Evolutionary conservation across 2,888 invertebrate genomes (phyloP), one percentile per base, ranked within the genome.

Genomic region (Aspidiotus rigidus): DNA sequence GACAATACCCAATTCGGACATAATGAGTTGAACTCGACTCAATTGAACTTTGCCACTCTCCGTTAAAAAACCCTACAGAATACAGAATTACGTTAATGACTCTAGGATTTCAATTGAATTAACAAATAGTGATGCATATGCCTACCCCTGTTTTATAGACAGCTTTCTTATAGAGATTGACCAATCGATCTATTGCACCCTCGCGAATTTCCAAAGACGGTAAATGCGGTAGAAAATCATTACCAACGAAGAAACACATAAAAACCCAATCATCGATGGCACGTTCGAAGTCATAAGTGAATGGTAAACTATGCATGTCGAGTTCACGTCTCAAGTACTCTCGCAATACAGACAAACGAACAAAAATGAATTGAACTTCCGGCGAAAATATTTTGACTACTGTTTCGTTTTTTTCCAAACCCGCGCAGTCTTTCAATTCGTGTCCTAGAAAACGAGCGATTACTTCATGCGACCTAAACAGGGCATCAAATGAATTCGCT

Each of bases 171-270:
- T 99, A 99, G 71, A 99, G 80, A 74, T 83, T 86, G 7, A 99
- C 88, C 16, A 99, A 83, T 67, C 96, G 82, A 79, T 99, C 98
- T 62, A 99, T 96, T 0, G 99, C 97, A 0, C 90, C 91, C 81
- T 98, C 97, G 62, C 96, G 72, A 76, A 99, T 99, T 83, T 99
- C 98, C 74, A 99, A 80, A 64, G 96, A 96, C 7, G 99, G 99
- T 73, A 99, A 82, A 82, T 99, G 99, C 0, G 99, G 99, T 75
- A 99, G 79, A 78, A 99, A 99, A 80, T 99, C 99, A 77, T 99
- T 99, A 62, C 99, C 99, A 64, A 98, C 97, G 79, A 99, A 99
- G 81, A 99, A 99, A 77, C 99, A 99, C 94, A 99, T 96, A 76
- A 87, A 87, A 7, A 89, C 98, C 98, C 98, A 99, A 80, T 99